Evolutionary conservation across 2,888 invertebrate genomes (phyloP).

Genomic region (Acronicta aceris): DNA sequence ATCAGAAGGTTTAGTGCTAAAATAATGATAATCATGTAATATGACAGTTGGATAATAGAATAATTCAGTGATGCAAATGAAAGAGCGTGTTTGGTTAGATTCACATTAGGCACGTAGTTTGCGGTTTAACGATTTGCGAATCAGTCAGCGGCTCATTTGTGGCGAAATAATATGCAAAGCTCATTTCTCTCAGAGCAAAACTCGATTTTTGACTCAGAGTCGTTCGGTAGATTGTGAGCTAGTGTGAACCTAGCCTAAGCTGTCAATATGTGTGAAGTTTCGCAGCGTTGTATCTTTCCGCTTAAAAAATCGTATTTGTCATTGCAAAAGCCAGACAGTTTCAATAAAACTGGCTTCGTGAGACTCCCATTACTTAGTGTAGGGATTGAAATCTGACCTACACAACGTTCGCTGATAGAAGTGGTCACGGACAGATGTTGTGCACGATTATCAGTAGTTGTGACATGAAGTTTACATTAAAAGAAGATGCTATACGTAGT

Average conservation of each 20-base stretch:
- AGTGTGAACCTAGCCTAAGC: background rate
- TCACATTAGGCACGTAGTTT: too few relatives aligned
- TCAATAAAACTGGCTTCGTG: slow-evolving; percentile 26
- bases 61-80: slow-evolving; percentile 23
- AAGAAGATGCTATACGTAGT: slow-evolving; percentile 14
- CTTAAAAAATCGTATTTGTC: slow-evolving; percentile 17
- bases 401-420: slow-evolving; percentile 29
- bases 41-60: slow-evolving; percentile 32
- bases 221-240: background rate
- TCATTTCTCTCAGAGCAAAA: too few relatives aligned
- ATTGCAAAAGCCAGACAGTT: slow-evolving; percentile 22
- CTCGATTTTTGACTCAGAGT: background rate
- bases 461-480: slow-evolving; percentile 30
- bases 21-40: slow-evolving; percentile 36
- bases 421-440: slow-evolving; percentile 28
- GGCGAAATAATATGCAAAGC: background rate
- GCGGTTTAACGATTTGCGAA: too few relatives aligned
- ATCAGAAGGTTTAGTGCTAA: slow-evolving; percentile 23
- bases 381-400: slow-evolving; percentile 46
- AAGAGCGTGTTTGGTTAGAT: background rate
- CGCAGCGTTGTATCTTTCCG: background rate
- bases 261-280: slow-evolving; percentile 18
- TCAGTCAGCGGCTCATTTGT: too few relatives aligned
- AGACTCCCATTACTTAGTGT: slow-evolving; percentile 27
- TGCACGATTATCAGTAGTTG: slow-evolving; percentile 23